Evolutionary conservation across 2,797 vertebrate genomes (phyloP).

Genomic region (Apodemus agrarius): DNA sequence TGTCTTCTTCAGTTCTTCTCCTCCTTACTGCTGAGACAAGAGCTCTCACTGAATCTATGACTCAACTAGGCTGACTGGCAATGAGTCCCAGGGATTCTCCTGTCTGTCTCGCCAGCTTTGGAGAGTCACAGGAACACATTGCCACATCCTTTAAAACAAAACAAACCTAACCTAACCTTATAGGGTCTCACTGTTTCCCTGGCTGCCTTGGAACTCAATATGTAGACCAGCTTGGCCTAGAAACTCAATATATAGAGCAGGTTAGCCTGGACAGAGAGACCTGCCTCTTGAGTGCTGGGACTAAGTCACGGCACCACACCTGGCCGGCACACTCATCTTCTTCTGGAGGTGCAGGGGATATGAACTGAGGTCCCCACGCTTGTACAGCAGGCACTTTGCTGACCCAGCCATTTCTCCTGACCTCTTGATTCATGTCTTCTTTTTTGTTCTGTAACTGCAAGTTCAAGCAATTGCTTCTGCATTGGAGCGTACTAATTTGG

Average conservation of each 20-base stretch:
- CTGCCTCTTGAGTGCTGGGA: not conserved
- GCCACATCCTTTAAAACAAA: not conserved
- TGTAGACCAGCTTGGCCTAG: not conserved
- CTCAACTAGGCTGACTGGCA: not conserved
- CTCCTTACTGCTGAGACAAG: not conserved
- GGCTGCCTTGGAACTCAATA: not conserved
- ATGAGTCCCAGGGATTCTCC: not conserved
- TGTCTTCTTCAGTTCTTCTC: not conserved
- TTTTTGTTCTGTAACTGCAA: not conserved
- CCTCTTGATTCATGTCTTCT: not conserved
- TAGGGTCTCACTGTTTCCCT: not conserved
- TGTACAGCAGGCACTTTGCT: not conserved
- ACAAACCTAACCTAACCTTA: not conserved
- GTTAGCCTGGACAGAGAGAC: not conserved
- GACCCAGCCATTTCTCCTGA: not conserved
- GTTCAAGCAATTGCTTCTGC: not conserved
- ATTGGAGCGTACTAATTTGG: not conserved
- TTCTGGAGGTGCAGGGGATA: not conserved
- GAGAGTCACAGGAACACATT: not conserved
- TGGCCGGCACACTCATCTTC: not conserved
- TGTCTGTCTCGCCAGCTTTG: not conserved
- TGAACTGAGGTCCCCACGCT: not conserved
- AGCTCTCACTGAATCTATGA: not conserved
- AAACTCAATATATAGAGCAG: not conserved
- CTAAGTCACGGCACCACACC: not conserved